phyloP scores from a whole-genome alignment of 2,888 invertebrate genomes.

The Phaonia tiefii region DNA sequence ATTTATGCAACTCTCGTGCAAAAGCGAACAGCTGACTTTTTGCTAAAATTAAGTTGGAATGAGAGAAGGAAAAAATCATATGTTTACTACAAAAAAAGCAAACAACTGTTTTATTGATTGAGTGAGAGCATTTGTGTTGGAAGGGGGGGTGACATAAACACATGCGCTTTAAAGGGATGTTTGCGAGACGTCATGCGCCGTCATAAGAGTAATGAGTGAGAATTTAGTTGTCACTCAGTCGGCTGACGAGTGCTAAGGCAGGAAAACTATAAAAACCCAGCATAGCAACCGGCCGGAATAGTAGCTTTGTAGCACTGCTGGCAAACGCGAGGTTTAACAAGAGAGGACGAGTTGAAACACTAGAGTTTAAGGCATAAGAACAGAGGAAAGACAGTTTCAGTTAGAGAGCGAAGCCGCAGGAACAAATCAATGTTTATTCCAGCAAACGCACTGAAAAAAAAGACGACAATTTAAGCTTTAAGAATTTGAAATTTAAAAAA shows the following conservation, averaged over 20 bases:
- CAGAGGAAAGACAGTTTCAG: slow-evolving; percentile 44
- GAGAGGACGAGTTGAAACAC: slow-evolving; percentile 10
- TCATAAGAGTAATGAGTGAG: not conserved
- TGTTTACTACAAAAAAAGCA: slow-evolving; percentile 19
- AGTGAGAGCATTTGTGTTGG: not conserved
- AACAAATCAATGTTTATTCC: not conserved
- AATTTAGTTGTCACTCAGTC: slow-evolving; percentile 41
- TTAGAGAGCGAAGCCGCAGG: slow-evolving; percentile 20
- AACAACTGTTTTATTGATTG: slow-evolving; percentile 10
- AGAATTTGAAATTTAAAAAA: slow-evolving; percentile 20
- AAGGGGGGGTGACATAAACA: not conserved
- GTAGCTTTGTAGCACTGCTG: slow-evolving; percentile 80
- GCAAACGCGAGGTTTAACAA: slow-evolving; percentile 59
- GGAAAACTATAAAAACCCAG: slow-evolving; percentile 77
- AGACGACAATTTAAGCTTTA: slow-evolving; percentile 46
- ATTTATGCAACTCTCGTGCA: not conserved
- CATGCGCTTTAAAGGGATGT: slow-evolving; percentile 25
- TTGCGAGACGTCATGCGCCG: slow-evolving; percentile 40
- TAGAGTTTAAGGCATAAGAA: slow-evolving; percentile 24
- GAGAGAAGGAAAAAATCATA: slow-evolving; percentile 7
- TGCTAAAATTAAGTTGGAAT: not conserved
- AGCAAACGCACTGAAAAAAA: slow-evolving; percentile 36
- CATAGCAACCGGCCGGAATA: slow-evolving; percentile 79
- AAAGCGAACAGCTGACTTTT: slow-evolving; percentile 15
- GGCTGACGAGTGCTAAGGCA: slow-evolving; percentile 44